Evolutionary conservation across 2,797 vertebrate species (phyloP).

Genomic region (Semotilus atromaculatus): DNA sequence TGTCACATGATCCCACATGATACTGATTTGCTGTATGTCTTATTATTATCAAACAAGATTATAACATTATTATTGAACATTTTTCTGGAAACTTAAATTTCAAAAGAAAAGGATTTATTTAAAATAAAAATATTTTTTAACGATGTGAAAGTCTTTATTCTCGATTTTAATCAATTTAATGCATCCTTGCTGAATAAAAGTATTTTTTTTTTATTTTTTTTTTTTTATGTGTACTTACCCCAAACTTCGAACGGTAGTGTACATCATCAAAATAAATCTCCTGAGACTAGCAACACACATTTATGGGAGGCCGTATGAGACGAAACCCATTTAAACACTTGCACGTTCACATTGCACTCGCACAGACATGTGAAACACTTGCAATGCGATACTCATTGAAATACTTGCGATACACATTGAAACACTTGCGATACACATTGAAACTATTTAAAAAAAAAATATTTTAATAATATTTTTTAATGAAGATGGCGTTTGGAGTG

Average conservation of each 20-base stretch:
- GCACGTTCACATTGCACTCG: too few relatives aligned
- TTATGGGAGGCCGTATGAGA: too few relatives aligned
- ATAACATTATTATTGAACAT: background rate
- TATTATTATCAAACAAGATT: background rate
- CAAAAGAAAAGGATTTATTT: background rate
- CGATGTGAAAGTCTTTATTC: background rate
- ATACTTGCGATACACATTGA: too few relatives aligned
- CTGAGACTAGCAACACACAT: background rate
- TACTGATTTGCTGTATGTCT: background rate
- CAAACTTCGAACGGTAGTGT: background rate
- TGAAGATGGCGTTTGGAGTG: too few relatives aligned
- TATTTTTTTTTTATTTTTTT: too few relatives aligned
- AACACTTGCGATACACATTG: too few relatives aligned
- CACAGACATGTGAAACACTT: too few relatives aligned
- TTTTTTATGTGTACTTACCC: too few relatives aligned
- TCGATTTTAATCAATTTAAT: background rate
- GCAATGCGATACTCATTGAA: too few relatives aligned
- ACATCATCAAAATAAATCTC: slow-evolving; percentile 3
- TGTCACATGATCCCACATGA: background rate
- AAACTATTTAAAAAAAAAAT: too few relatives aligned
- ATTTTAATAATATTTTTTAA: too few relatives aligned
- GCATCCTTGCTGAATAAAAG: background rate
- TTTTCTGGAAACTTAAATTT: background rate
- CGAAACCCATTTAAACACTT: too few relatives aligned
- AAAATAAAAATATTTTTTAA: background rate